Base-by-base conservation (phyloP, 2,797 vertebrate genomes). In the Micrastur ruficollis region DNA sequence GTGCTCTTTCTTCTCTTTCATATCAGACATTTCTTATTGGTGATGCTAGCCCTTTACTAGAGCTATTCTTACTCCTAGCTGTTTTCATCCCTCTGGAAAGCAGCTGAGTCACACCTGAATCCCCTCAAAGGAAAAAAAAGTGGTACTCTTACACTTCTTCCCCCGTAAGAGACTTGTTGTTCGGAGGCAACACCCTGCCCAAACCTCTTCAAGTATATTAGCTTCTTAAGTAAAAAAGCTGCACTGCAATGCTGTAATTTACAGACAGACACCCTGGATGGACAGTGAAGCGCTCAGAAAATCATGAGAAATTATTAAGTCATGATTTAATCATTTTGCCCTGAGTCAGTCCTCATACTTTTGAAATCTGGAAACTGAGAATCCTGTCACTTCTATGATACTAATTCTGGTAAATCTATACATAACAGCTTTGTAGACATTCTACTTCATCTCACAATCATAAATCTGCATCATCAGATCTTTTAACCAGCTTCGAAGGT, bases 401-500 rank as follows among this genome's bases (percentile, higher is more conserved):
- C 11, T 66, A 76, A 86, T 78, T 93, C 52, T 4, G 3, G 52
- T 55, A 81, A 86, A 88, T 67, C 32, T 81, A 56, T 40, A 85
- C 9, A 3, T 40, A 81, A 94, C 59, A 89, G 59, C 15, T 79
- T 92, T 50, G 55, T 26, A 84, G 63, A 53, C 6, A 8, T 73
- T 68, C 47, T 93, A 49, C 44, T 92, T 88, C 42, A 79, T 61
- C 56, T 90, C 71, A 85, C 44, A 89, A 71, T 65, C 40, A 31
- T 67, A 81, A 63, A 92, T 50, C 63, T 89, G 67, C 4, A 0
- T 82, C 74, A 93, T 46, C 58, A 80, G 52, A 76, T 7, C 49
- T 90, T 94, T 84, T 56, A 94, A 80, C 52, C 36, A 89, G 83
- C 31, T 82, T 85, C 86, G 65, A 94, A 87, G 56, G 38, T 67